Evolutionary conservation across 2,888 invertebrate genomes (phyloP).

Genomic region (Ichneumoninae sp.): DNA sequence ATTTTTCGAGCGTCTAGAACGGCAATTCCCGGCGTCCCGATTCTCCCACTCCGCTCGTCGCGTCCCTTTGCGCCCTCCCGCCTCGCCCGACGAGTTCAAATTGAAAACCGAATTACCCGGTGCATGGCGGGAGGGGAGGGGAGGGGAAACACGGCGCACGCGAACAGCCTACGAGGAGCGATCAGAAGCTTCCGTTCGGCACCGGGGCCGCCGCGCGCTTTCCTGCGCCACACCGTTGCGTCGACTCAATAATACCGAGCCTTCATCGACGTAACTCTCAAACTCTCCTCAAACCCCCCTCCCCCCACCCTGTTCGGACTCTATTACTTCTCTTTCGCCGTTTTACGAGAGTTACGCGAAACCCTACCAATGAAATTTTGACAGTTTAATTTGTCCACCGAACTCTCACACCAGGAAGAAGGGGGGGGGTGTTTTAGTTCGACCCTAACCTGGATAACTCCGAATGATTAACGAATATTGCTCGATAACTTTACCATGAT

Average conservation of each 20-base stretch:
- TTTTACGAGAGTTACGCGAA: slow-evolving; percentile 56
- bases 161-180: slow-evolving; percentile 45
- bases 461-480: slow-evolving; percentile 31
- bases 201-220: slow-evolving; percentile 26
- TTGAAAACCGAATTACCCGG: slow-evolving; percentile 50
- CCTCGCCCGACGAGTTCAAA: slow-evolving; percentile 32
- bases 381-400: slow-evolving; percentile 40
- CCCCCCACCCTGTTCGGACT: slow-evolving; percentile 8
- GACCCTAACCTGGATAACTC: background rate
- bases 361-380: slow-evolving; percentile 52
- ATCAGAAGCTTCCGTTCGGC: slow-evolving; percentile 57
- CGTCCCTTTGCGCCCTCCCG: background rate
- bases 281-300: too few relatives aligned
- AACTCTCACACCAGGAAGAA: background rate
- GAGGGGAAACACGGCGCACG: slow-evolving; percentile 28
- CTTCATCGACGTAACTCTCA: slow-evolving; percentile 24
- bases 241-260: slow-evolving; percentile 52
- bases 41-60: slow-evolving; percentile 7
- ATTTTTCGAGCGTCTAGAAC: slow-evolving; percentile 44
- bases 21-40: slow-evolving; percentile 31
- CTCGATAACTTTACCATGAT: slow-evolving; percentile 43
- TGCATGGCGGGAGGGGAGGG: slow-evolving; percentile 4
- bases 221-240: slow-evolving; percentile 35
- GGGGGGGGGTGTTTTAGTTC: background rate
- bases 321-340: slow-evolving; percentile 46